A percentile compares a stretch with the other conserved stretches of the same genome.
Evolutionary conservation across 2,113 vertebrate species (phyloP).

Genomic region (Gnathonemus echidnorhynchus): DNA sequence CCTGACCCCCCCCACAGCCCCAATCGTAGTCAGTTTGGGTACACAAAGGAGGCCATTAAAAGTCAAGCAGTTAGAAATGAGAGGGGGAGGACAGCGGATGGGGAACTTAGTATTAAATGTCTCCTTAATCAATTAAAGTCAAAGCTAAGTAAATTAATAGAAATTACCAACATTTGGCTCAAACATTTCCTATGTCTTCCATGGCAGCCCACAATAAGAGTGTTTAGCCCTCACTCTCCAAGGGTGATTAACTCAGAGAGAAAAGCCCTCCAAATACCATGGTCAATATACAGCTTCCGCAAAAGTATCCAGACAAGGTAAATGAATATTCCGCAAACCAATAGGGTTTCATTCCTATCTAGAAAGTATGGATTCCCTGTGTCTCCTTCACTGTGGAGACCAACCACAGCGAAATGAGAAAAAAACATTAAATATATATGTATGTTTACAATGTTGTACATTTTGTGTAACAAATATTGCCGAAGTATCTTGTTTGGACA

Average conservation of each 20-base stretch:
- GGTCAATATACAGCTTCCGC: neutral
- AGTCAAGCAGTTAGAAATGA: neutral
- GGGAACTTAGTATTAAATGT: neutral
- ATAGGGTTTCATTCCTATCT: neutral
- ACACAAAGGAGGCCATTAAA: neutral
- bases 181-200: neutral
- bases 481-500: neutral
- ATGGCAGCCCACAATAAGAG: neutral
- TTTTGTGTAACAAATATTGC: neutral
- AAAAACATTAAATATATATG: neutral
- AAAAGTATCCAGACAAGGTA: neutral
- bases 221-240: neutral
- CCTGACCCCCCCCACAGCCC: constrained; percentile 50
- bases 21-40: neutral
- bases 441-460: neutral
- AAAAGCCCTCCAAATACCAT: neutral
- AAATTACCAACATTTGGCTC: neutral
- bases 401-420: neutral
- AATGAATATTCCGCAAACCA: neutral
- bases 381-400: neutral
- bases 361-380: neutral
- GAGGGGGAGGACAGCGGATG: too few species aligned
- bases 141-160: neutral
- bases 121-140: neutral
- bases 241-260: neutral